phyloP scores from a whole-genome alignment of 2,888 invertebrate genomes.

The Halictus ligatus region DNA sequence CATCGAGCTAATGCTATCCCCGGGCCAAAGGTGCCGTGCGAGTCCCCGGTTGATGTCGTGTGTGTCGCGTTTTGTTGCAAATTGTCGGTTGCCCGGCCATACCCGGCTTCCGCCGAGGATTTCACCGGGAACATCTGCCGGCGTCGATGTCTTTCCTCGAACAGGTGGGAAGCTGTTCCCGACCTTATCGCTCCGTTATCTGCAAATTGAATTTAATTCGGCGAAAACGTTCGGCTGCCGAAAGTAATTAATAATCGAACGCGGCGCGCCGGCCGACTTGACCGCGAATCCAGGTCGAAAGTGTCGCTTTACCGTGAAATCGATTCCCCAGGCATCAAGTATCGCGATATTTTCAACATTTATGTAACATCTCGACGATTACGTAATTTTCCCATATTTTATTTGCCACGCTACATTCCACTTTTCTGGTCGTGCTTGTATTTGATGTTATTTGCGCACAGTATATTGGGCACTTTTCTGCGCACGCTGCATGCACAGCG shows the following conservation, averaged over 20 bases:
- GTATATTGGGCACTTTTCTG: no score
- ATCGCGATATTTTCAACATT: background rate
- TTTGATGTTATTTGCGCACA: no score
- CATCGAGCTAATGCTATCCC: background rate
- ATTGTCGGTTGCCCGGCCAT: slow-evolving; percentile 12
- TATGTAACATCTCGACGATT: no score
- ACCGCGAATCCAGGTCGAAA: background rate
- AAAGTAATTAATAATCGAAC: background rate
- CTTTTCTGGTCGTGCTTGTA: no score
- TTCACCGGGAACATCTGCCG: slow-evolving; percentile 19
- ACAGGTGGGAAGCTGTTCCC: background rate
- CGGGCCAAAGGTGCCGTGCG: background rate
- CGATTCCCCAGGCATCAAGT: background rate
- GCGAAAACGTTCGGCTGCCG: background rate
- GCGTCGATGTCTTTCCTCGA: slow-evolving; percentile 10
- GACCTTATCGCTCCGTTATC: background rate
- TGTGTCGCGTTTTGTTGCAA: slow-evolving; percentile 13
- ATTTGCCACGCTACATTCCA: background rate
- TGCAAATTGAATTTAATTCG: background rate
- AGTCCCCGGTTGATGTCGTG: background rate
- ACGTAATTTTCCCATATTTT: background rate
- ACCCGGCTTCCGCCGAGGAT: slow-evolving; percentile 2
- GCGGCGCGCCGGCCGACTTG: background rate
- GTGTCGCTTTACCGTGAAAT: background rate
- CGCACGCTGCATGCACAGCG: no score